These are phyloP conservation scores for Papilio gigon DNA, from an alignment of 2,888 invertebrate genomes.

Conservation along the genomic window DNA sequence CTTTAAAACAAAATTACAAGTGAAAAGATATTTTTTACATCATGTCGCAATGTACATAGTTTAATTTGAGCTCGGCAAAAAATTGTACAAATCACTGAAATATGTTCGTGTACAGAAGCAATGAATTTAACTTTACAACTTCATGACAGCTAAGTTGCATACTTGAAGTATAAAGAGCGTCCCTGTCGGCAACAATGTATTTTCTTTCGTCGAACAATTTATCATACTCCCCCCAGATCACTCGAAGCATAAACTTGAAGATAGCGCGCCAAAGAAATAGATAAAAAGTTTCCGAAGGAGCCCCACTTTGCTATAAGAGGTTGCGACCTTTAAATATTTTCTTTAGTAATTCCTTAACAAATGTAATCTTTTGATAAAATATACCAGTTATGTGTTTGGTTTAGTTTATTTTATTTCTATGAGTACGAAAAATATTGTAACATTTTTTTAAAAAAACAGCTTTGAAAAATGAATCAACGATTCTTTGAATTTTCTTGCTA, in stretches of 20 bases:
- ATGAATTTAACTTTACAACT: slow-evolving; percentile 8
- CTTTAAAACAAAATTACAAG: too few species aligned
- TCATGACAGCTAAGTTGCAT: slow-evolving; percentile 26
- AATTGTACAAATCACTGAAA: neutral
- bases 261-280: slow-evolving; percentile 38
- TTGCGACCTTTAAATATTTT: slow-evolving; percentile 9
- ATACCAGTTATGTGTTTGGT: too few species aligned
- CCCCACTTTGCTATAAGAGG: slow-evolving; percentile 16
- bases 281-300: slow-evolving; percentile 31
- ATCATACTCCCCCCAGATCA: slow-evolving; percentile 35
- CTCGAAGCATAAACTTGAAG: slow-evolving; percentile 36
- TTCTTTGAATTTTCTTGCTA: neutral
- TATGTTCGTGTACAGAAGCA: neutral
- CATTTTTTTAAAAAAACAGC: too few species aligned
- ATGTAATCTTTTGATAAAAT: too few species aligned
- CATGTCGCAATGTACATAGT: too few species aligned
- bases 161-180: slow-evolving; percentile 25
- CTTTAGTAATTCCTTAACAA: neutral
- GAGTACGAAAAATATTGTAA: too few species aligned
- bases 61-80: too few species aligned
- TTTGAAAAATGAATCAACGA: too few species aligned
- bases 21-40: too few species aligned
- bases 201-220: slow-evolving; percentile 28
- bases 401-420: too few species aligned
- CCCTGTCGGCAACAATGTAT: slow-evolving; percentile 26